Evolutionary conservation across 2,888 invertebrate genomes (phyloP).

Genomic region (Megamerina dolium): DNA sequence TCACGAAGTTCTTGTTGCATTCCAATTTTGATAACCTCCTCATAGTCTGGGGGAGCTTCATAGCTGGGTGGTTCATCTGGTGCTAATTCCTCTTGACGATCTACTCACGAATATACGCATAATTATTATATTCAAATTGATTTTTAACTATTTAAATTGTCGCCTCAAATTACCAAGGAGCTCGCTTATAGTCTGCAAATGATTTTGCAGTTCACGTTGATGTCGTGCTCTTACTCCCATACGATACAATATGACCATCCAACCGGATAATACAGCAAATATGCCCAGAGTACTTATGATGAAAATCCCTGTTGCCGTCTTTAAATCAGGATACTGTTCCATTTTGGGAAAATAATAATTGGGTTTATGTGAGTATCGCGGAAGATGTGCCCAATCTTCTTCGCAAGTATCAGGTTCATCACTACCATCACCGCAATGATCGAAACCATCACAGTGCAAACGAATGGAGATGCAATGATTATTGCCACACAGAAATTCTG

Average conservation of each 20-base stretch:
- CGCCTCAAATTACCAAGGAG: conserved; percentile 53
- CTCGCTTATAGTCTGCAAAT: conserved; percentile 63
- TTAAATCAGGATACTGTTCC: conserved; percentile 60
- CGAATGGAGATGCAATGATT: conserved; percentile 63
- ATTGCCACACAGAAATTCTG: conserved; percentile 66
- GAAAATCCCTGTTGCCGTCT: conserved; percentile 61
- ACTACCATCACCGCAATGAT: conserved; percentile 69
- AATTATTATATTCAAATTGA: background rate
- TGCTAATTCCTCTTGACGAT: conserved; percentile 49
- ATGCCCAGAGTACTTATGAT: conserved; percentile 60
- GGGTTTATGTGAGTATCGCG: conserved; percentile 58
- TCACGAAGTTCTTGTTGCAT: conserved; percentile 49
- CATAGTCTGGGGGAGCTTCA: conserved; percentile 67
- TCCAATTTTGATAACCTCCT: conserved; percentile 59
- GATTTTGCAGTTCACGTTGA: conserved; percentile 60
- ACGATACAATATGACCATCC: conserved; percentile 59
- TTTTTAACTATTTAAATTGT: background rate
- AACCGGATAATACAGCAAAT: conserved; percentile 57
- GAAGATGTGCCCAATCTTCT: conserved; percentile 54
- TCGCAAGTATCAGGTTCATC: conserved; percentile 62
- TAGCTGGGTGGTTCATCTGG: conserved; percentile 60
- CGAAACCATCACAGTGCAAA: conserved; percentile 67
- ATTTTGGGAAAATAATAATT: conserved; percentile 69
- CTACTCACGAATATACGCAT: conserved; percentile 27
- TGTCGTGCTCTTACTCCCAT: conserved; percentile 59